Evolutionary conservation across 2,797 vertebrate genomes (phyloP).

Genomic region (Eulemur coronatus): DNA sequence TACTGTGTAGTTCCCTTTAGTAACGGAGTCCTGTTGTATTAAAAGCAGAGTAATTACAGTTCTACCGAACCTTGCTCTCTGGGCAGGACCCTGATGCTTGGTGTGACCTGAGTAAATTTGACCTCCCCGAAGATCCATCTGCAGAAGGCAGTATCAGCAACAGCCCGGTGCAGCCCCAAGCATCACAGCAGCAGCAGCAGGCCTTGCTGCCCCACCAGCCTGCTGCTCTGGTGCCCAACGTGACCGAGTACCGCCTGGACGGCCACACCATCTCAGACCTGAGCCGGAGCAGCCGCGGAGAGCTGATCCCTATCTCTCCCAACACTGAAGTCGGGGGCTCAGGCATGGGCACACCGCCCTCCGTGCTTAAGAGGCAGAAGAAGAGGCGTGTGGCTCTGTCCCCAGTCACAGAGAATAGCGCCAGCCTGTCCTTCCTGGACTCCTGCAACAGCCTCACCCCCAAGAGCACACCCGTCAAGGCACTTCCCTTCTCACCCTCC

Average conservation of each 20-base stretch:
- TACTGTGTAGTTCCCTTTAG: background rate
- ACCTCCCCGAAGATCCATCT: slow-evolving; percentile 90
- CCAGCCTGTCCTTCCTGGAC: slow-evolving; percentile 86
- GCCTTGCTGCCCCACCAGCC: slow-evolving; percentile 56
- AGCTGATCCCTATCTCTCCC: slow-evolving; percentile 97
- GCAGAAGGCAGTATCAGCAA: slow-evolving; percentile 61
- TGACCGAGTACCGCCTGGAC: slow-evolving; percentile 95
- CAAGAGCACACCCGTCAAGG: slow-evolving; percentile 97
- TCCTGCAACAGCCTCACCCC: slow-evolving; percentile 93
- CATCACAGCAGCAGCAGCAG: slow-evolving; percentile 62
- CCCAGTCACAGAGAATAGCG: slow-evolving; percentile 85
- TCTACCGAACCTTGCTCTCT: background rate
- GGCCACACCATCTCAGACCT: slow-evolving; percentile 95
- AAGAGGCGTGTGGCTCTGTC: slow-evolving; percentile 91
- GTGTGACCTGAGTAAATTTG: slow-evolving; percentile 95
- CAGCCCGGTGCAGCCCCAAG: slow-evolving; percentile 11
- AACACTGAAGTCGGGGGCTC: slow-evolving; percentile 83
- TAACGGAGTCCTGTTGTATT: background rate
- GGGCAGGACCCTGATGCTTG: slow-evolving; percentile 94
- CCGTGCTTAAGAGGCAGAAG: slow-evolving; percentile 91
- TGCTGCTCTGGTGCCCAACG: background rate
- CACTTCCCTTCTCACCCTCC: slow-evolving; percentile 97
- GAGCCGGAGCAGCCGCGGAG: slow-evolving; percentile 94
- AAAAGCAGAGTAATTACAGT: background rate
- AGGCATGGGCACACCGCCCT: slow-evolving; percentile 88